phyloP scores from a whole-genome alignment of 2,113 vertebrate genomes.

The Caretta caretta region DNA sequence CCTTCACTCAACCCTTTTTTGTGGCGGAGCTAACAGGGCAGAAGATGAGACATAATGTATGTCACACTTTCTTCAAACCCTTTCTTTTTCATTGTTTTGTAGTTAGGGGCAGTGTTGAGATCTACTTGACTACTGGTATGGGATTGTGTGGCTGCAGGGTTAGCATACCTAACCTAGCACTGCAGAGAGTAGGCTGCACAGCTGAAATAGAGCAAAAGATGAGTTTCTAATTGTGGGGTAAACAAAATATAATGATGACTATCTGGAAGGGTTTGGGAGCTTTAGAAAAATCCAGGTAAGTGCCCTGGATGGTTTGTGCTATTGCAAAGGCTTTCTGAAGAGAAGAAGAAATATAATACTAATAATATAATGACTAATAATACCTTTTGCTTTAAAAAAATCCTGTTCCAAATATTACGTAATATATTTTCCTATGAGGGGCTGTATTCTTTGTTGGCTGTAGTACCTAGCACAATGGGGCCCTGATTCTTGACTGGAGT shows the following conservation, averaged over 20 bases:
- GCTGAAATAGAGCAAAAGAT: neutral
- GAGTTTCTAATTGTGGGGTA: neutral
- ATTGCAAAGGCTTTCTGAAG: constrained; percentile 27
- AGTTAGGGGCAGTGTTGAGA: neutral
- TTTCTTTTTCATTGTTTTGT: neutral
- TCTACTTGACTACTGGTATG: neutral
- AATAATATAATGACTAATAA: neutral
- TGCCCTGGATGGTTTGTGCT: neutral
- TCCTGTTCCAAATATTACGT: neutral
- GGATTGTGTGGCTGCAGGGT: neutral
- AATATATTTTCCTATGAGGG: constrained; percentile 26
- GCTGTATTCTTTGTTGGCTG: constrained; percentile 37
- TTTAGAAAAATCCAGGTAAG: constrained; percentile 48
- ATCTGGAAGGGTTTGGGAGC: neutral
- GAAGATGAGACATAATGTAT: neutral
- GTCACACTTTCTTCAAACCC: neutral
- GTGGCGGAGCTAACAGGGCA: neutral
- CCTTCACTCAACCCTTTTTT: neutral
- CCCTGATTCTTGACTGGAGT: constrained; percentile 34
- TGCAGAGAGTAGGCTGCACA: neutral
- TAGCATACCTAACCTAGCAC: neutral
- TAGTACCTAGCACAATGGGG: neutral
- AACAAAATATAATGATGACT: neutral
- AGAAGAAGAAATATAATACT: constrained; percentile 6
- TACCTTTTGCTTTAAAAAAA: constrained; percentile 8